phyloP scores from a whole-genome alignment of 2,113 vertebrate species.

The Chaetops frenatus region DNA sequence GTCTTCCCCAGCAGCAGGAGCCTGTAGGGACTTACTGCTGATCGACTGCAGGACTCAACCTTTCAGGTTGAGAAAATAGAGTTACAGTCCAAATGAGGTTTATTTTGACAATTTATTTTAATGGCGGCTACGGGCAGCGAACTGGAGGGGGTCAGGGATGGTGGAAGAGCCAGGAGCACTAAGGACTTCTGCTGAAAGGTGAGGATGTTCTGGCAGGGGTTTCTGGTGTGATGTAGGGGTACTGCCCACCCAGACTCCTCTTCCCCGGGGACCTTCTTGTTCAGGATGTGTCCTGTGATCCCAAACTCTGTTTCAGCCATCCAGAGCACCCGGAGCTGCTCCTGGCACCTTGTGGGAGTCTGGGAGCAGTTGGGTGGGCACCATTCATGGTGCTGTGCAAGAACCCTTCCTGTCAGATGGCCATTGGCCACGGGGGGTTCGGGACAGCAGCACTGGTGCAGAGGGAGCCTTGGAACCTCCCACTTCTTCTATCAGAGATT shows the following conservation, averaged over 20 bases:
- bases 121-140: rapidly evolving
- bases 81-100: background rate
- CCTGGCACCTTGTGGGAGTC: background rate
- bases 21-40: background rate
- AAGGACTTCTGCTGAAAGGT: background rate
- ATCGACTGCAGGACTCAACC: background rate
- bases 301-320: background rate
- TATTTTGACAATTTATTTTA: background rate
- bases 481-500: rapidly evolving
- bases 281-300: background rate
- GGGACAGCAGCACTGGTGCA: background rate
- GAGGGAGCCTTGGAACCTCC: background rate
- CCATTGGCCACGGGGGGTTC: rapidly evolving
- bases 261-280: background rate
- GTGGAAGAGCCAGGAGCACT: background rate
- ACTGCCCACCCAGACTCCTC: background rate
- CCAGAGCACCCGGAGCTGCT: rapidly evolving
- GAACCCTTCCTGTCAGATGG: background rate
- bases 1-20: background rate
- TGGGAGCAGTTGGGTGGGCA: background rate
- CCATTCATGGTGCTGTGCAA: background rate
- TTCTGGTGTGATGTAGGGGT: too few species aligned
- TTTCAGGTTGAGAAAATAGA: background rate
- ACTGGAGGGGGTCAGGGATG: rapidly evolving
- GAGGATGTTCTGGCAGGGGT: rapidly evolving